These are phyloP conservation scores for Syngnathus typhle DNA, from an alignment of 2,113 vertebrate genomes.

Conservation along the genomic window DNA sequence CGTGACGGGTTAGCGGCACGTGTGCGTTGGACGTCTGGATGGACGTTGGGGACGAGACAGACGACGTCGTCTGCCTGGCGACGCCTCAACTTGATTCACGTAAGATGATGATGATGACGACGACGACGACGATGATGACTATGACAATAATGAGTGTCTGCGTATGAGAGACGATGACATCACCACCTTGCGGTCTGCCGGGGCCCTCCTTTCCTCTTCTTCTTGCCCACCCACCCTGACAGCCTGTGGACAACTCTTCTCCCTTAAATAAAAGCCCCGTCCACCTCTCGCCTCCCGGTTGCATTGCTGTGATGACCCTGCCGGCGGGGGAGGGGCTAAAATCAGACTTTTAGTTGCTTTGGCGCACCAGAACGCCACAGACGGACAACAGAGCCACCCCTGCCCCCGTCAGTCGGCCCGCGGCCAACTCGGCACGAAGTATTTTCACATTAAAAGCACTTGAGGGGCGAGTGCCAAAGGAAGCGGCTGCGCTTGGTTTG, in stretches of 20 bases:
- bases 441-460: slow-evolving; percentile 35
- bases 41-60: slow-evolving; percentile 72
- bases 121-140: slow-evolving; percentile 76
- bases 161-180: slow-evolving; percentile 74
- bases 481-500: slow-evolving; percentile 75
- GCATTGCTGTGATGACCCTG: slow-evolving; percentile 15
- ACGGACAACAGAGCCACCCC: slow-evolving; percentile 8
- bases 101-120: background rate
- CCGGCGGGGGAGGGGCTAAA: slow-evolving; percentile 2
- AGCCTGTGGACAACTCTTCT: slow-evolving; percentile 11
- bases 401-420: background rate
- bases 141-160: slow-evolving; percentile 4
- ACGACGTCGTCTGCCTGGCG: slow-evolving; percentile 80
- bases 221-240: background rate
- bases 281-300: slow-evolving; percentile 3
- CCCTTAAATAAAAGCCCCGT: slow-evolving; percentile 3
- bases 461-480: slow-evolving; percentile 84
- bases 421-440: slow-evolving; percentile 43
- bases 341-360: slow-evolving; percentile 41
- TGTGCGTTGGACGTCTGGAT: slow-evolving; percentile 20
- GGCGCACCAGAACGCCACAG: slow-evolving; percentile 16
- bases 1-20: slow-evolving; percentile 44
- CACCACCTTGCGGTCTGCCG: slow-evolving; percentile 14
- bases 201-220: slow-evolving; percentile 1
- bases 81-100: slow-evolving; percentile 3